Conservation (phyloP, 2,797 vertebrate species). For the Enteromius mattozi region DNA sequence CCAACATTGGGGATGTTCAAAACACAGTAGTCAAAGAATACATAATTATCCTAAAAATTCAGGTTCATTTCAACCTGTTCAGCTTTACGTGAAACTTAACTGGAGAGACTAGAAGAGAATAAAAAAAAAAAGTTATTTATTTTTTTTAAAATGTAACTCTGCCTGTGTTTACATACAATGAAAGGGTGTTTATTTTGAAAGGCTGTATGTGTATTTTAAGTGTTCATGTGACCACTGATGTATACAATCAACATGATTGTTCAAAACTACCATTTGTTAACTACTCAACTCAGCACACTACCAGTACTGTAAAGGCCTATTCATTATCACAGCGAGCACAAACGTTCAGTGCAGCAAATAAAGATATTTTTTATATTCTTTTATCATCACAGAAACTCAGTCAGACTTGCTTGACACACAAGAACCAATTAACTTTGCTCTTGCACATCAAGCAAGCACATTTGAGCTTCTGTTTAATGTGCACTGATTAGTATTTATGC, state of each 20-base stretch:
- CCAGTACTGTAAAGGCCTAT: too few species aligned
- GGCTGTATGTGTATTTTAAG: too few species aligned
- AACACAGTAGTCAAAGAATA: neutral
- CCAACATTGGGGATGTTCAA: neutral
- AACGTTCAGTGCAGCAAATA: too few species aligned
- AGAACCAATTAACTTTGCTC: neutral
- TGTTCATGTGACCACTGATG: too few species aligned
- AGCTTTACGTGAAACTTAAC: neutral
- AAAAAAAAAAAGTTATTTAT: too few species aligned
- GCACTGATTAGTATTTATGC: neutral
- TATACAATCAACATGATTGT: neutral
- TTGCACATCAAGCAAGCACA: neutral
- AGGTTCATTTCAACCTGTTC: neutral
- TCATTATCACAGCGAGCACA: too few species aligned
- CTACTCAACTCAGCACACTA: too few species aligned
- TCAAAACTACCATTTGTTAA: too few species aligned
- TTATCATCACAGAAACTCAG: neutral
- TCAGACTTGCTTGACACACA: neutral
- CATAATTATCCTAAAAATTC: neutral
- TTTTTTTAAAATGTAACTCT: too few species aligned
- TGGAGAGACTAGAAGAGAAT: neutral
- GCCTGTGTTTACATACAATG: neutral
- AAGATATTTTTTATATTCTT: neutral
- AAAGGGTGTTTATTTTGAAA: neutral
- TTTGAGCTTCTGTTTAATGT: neutral